Percentiles rank a stretch among this genome's conserved stretches.
These are phyloP conservation scores for Hippocampus guttulatus DNA, from an alignment of 2,113 vertebrate species.

Conservation along the genomic window DNA sequence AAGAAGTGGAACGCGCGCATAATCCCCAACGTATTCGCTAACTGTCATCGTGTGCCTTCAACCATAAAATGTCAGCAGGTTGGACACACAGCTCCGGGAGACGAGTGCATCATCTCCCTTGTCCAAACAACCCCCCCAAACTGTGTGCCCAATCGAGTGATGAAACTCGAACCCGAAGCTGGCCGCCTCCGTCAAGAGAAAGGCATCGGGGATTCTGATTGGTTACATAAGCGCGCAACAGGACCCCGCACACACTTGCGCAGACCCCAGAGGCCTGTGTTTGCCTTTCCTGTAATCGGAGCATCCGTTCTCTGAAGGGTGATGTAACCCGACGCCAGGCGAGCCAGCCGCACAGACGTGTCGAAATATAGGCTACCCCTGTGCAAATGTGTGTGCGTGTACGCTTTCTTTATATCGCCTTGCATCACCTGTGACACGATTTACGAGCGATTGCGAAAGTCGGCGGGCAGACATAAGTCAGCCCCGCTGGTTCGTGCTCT, in stretches of 20 bases:
- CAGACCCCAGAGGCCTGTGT: conserved; percentile 63
- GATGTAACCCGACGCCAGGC: conserved; percentile 74
- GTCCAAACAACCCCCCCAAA: background rate
- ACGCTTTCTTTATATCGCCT: conserved; percentile 41
- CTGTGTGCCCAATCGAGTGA: background rate
- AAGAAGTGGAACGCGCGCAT: too few relatives aligned
- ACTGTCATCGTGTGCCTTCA: background rate
- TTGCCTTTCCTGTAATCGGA: conserved; percentile 79
- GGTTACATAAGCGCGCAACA: conserved; percentile 60
- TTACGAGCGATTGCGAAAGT: conserved; percentile 4
- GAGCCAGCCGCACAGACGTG: conserved; percentile 48
- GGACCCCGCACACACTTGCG: conserved; percentile 19
- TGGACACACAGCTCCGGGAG: background rate
- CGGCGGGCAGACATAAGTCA: background rate
- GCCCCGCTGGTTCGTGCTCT: conserved; percentile 22
- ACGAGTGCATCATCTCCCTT: background rate
- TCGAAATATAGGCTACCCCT: conserved; percentile 15
- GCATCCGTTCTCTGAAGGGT: conserved; percentile 72
- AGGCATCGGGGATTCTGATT: background rate
- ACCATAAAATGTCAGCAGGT: background rate
- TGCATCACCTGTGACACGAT: conserved; percentile 51
- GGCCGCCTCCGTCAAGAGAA: background rate
- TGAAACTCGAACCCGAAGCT: background rate
- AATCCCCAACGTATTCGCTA: too few relatives aligned
- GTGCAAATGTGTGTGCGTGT: conserved; percentile 12